phyloP scores from a whole-genome alignment of 2,797 vertebrate species.

The Acrocephalus scirpaceus region DNA sequence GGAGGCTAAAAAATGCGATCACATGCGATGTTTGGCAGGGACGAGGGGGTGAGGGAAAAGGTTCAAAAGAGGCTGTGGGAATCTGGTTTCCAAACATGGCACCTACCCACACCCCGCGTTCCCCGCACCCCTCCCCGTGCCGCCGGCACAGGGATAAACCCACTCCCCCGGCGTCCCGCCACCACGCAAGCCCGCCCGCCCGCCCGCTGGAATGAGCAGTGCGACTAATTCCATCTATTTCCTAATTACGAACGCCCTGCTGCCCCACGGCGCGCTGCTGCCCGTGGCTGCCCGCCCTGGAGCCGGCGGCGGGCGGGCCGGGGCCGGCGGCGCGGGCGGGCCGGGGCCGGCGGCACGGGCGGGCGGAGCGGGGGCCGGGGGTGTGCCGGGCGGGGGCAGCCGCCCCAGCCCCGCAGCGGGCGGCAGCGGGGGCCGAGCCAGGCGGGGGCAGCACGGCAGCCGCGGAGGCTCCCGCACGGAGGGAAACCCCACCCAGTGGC shows the following conservation, averaged over 20 bases:
- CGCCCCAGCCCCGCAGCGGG: not conserved
- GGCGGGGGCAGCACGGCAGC: conserved; percentile 51
- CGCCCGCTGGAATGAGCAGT: not conserved
- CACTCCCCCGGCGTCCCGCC: not conserved
- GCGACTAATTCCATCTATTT: not conserved
- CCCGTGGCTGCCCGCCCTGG: not conserved
- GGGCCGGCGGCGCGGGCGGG: not conserved
- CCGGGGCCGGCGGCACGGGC: not conserved
- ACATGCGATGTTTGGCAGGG: conserved; percentile 7
- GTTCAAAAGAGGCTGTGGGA: conserved; percentile 46
- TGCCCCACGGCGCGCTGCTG: not conserved
- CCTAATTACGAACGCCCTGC: not conserved
- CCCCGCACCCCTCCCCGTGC: not conserved
- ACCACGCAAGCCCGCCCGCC: not conserved
- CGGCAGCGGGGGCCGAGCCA: not conserved
- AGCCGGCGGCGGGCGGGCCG: not conserved
- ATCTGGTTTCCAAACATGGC: conserved; percentile 71
- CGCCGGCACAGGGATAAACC: not conserved
- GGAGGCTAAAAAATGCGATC: conserved; percentile 42
- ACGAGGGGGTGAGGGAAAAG: conserved; percentile 6
- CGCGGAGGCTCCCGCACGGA: conserved; percentile 1
- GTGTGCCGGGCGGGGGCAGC: not conserved
- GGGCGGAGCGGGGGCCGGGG: not conserved
- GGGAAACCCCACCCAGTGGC: conserved; percentile 60
- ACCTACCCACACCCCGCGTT: conserved; percentile 30